Evolutionary conservation across 1,140 invertebrate species (phyloP).

Genomic region (Drosophila burlai): DNA sequence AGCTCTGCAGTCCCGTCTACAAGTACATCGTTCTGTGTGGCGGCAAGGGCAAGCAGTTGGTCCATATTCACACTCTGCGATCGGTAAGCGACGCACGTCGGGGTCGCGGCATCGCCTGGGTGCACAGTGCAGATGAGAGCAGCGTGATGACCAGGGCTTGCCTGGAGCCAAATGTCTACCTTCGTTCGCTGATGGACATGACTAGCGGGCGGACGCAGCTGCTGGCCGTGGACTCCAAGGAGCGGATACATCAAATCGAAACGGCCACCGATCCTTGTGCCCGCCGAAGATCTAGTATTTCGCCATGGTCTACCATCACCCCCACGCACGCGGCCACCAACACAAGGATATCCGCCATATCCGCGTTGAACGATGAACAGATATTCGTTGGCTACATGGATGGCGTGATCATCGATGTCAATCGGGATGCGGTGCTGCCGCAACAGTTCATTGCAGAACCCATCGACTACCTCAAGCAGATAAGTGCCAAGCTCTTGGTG

Average conservation of each 20-base stretch:
- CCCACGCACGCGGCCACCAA: conserved; percentile 29
- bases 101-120: conserved; percentile 49
- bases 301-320: conserved; percentile 58
- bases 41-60: conserved; percentile 45
- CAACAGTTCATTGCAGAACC: conserved; percentile 26
- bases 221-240: conserved; percentile 66
- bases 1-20: conserved; percentile 43
- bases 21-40: conserved; percentile 79
- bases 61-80: conserved; percentile 66
- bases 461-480: conserved; percentile 59
- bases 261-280: conserved; percentile 4
- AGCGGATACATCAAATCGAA: conserved; percentile 66
- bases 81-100: neutral
- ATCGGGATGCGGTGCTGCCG: conserved; percentile 22
- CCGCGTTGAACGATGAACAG: conserved; percentile 20
- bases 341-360: conserved; percentile 54
- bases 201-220: conserved; percentile 35
- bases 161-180: conserved; percentile 59
- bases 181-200: conserved; percentile 51
- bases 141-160: conserved; percentile 16
- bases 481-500: conserved; percentile 45
- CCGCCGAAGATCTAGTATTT: conserved; percentile 12
- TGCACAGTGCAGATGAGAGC: conserved; percentile 48
- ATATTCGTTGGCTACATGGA: conserved; percentile 60
- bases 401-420: conserved; percentile 57